Evolutionary conservation across 2,797 vertebrate genomes (phyloP), one percentile per base, ranked within the genome.

Genomic region (Numenius phaeopus): DNA sequence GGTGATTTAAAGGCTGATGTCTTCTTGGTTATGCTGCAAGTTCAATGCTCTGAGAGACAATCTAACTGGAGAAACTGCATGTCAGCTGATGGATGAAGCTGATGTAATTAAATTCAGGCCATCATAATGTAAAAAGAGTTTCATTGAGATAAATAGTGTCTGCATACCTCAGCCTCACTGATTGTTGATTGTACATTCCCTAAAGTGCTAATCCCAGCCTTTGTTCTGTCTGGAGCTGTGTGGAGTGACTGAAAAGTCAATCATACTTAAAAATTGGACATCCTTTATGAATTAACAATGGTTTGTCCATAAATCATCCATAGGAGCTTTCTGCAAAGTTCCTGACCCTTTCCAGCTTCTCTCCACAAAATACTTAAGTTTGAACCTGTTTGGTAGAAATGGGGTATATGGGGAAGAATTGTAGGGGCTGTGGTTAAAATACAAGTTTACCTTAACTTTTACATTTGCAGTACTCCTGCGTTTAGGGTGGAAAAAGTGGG

Each of bases 21-120:
- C 89, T 76, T 96, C 89, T 24, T 50, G 82, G 87, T 94, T 97
- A 71, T 92, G 79, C 73, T 73, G 37, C 17, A 47, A 95, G 86
- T 95, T 94, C 90, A 96, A 2, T 88, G 96, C 85, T 90, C 90
- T 94, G 81, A 83, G 81, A 96, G 87, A 83, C 81, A 50, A 49
- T 90, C 72, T 94, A 57, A 42, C 9, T 91, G 59, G 82, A 97
- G 89, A 95, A 96, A 89, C 91, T 95, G 78, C 59, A 44, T 86
- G 72, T 94, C 96, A 97, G 91, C 94, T 97, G 95, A 94, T 87
- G 72, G 91, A 94, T 96, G 92, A 92, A 94, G 83, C 80, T 78
- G 86, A 89, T 92, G 93, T 95, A 87, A 94, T 93, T 96, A 91
- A 94, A 96, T 96, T 94, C 80, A 87, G 42, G 65, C 95, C 91